Evolutionary conservation across 2,113 vertebrate species (phyloP), one percentile per base, ranked within the genome.

Genomic region (Pseudopodoces humilis): DNA sequence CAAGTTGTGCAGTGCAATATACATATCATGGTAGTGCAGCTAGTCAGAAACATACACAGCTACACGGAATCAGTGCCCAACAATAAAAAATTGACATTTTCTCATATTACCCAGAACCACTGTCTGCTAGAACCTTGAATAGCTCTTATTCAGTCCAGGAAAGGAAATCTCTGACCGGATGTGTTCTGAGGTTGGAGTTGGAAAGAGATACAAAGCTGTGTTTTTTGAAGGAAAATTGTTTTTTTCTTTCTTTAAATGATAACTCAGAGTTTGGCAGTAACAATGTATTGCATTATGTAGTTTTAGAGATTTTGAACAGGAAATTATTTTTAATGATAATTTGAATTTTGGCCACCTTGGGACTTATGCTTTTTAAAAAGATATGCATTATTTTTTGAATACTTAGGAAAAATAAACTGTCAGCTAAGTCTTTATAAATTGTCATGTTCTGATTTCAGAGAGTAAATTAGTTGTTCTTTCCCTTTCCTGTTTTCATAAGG

Each of bases 391-490:
- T 83, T 70, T 76, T 90, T 46, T 85, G 39, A 87, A 65, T 59
- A 47, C 43, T 25, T 90, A 30, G 3, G 23, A 39, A 88, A 94
- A 80, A 44, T n/a, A 80, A 93, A 65, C 18, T 69, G 37, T 55
- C 49, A 65, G 28, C 22, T 62, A 64, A 87, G 20, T 69, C 35
- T 86, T 69, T 63, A 58, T 35, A 56, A 64, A 86, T 47, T 53
- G 17, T 10, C 2, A 1, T 3, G 2, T 5, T 86, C n/a, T 72
- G 50, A 83, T 21, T 60, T 39, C 18, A 72, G 49, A 69, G 22
- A 95, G 15, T 7, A 88, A 94, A 78, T 86, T 89, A 71, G 49
- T 62, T 76, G 25, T 53, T 93, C 28, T 63, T 95, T 92, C 25
- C 20, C 47, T 68, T 90, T 88, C 77, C 43, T 90, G 27, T 64